Evolutionary conservation across 2,888 invertebrate genomes (phyloP), one percentile per base, ranked within the genome.

Genomic region (Molanna angustata): DNA sequence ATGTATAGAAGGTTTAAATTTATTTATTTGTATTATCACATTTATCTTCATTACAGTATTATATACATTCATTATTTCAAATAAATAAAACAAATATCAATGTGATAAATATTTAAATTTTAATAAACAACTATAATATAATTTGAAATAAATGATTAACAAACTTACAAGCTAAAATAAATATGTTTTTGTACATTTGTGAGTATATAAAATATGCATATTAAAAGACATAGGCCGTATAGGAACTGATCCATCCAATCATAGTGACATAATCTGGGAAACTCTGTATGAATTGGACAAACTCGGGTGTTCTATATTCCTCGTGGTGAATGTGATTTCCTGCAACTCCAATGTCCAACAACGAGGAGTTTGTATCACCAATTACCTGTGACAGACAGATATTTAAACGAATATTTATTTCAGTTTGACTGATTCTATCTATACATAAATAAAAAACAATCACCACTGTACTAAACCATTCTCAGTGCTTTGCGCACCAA

Each of bases 241-340:
- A 47, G 6, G 46, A 31, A 13, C 52, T 52, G 22, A 52, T 52
- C 52, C 52, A 52, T 3, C 41, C 42, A 17, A 35, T 52, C 42
- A 47, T 52, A 4, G 39, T 18, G 4, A 39, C 39, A 31, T 45
- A 52, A 14, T 52, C 52, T 11, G 52, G 42, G 40, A 52, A 47
- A 11, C 32, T 32, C 1, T 46, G 16, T 2, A 52, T 18, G 17
- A 52, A 52, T 7, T 47, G 17, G 16, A 13, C 13, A 18, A 47
- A 52, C 19, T 52, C 52, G n/a, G 22, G n/a, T 6, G 47, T 52
- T 14, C 42, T 37, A 7, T 62, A 54, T 32, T 68, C 66, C 39
- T 67, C 64, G 17, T 69, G 68, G 56, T 75, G 71, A 2, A 71
- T 65, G 54, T 71, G 70, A 58, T 70, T 70, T 9, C 71, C 70